These are phyloP conservation scores for Drosophila subpulchrella DNA, from an alignment of 1,140 invertebrate species.

Conservation along the genomic window DNA sequence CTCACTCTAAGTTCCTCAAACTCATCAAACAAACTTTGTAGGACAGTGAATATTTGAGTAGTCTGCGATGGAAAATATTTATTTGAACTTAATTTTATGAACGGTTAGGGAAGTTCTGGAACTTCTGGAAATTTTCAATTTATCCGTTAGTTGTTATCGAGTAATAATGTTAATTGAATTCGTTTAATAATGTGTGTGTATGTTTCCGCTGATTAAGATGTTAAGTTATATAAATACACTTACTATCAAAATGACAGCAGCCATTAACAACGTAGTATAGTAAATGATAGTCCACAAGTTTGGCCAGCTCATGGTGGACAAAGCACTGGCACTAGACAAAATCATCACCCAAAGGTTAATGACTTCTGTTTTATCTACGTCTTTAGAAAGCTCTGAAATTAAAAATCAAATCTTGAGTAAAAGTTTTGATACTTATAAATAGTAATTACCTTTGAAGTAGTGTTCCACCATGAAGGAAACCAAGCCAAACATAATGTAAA, in stretches of 20 bases:
- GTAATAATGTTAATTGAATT: too few relatives aligned
- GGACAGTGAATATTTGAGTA: slow-evolving; percentile 62
- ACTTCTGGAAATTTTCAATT: too few relatives aligned
- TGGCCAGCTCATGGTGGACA: slow-evolving; percentile 38
- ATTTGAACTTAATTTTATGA: not conserved
- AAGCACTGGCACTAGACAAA: slow-evolving; percentile 51
- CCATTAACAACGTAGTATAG: slow-evolving; percentile 59
- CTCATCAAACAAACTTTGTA: slow-evolving; percentile 69
- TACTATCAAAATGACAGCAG: slow-evolving; percentile 55
- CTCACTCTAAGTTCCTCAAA: slow-evolving; percentile 50
- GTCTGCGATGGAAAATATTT: slow-evolving; percentile 19
- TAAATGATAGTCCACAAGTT: slow-evolving; percentile 66
- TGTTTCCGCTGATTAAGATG: too few relatives aligned
- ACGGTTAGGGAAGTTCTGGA: too few relatives aligned
- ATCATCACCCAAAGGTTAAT: slow-evolving; percentile 46
- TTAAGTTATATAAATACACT: not conserved
- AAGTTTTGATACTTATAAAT: not conserved
- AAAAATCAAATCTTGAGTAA: too few relatives aligned
- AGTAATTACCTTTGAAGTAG: slow-evolving; percentile 13
- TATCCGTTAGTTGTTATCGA: too few relatives aligned
- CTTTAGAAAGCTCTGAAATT: not conserved
- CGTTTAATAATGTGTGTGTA: too few relatives aligned
- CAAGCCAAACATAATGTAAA: slow-evolving; percentile 61
- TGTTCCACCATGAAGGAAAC: slow-evolving; percentile 51
- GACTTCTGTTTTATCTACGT: not conserved